A percentile compares a stretch with the other conserved stretches of the same genome.
phyloP scores from a whole-genome alignment of 2,113 vertebrate genomes.

The Entomyzon cyanotis region DNA sequence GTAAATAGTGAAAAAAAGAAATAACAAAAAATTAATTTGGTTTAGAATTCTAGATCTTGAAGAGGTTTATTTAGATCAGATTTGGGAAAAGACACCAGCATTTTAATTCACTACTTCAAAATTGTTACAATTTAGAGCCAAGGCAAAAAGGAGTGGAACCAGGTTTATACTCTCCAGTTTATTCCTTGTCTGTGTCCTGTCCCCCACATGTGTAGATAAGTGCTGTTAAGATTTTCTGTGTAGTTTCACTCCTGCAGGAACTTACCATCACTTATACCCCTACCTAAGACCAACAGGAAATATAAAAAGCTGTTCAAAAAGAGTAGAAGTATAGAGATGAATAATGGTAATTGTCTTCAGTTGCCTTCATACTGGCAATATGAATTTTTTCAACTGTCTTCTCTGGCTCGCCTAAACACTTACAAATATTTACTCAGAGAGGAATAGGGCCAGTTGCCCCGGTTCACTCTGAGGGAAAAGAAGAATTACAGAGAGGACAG shows the following conservation, averaged over 20 bases:
- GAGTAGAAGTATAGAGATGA: background rate
- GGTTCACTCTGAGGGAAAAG: background rate
- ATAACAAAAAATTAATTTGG: background rate
- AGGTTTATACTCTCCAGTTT: background rate
- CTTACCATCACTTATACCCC: background rate
- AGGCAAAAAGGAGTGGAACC: background rate
- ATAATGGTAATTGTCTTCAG: background rate
- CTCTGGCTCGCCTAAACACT: background rate
- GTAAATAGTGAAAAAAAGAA: background rate
- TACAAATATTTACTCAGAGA: background rate
- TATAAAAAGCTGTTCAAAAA: background rate
- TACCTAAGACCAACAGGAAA: background rate
- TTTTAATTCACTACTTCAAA: background rate
- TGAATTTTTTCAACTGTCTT: background rate
- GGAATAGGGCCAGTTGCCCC: background rate
- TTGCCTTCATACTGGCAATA: background rate
- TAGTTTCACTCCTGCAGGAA: background rate
- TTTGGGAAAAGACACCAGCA: background rate
- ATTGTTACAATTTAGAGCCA: background rate
- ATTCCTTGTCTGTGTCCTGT: background rate
- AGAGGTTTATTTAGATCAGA: background rate
- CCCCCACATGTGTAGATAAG: background rate
- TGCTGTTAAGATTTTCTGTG: background rate
- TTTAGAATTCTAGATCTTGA: background rate
- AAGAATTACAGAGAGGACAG: conserved; percentile 41